Conservation (phyloP, 2,113 vertebrate species). For the Pteruthius melanotis region DNA sequence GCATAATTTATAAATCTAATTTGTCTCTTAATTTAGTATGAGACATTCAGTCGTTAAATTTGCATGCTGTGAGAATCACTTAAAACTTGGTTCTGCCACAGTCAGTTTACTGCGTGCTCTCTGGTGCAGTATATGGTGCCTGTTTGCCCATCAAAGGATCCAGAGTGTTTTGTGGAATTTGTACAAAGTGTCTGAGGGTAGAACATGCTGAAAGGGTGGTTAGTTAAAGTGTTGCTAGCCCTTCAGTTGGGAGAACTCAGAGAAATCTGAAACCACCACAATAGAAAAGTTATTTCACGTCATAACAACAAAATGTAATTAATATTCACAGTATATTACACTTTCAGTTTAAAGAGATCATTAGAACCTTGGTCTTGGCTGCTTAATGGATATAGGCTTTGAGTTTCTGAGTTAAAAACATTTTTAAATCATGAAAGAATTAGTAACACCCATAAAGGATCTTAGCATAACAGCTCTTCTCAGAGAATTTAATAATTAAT, state of each 20-base stretch:
- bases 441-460: background rate
- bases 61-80: background rate
- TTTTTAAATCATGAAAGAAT: background rate
- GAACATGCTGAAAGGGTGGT: background rate
- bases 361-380: background rate
- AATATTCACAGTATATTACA: background rate
- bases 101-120: background rate
- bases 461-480: background rate
- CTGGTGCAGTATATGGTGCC: background rate
- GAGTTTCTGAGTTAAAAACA: background rate
- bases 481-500: background rate
- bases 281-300: background rate
- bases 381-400: background rate
- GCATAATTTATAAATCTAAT: background rate
- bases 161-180: background rate
- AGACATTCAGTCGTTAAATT: background rate
- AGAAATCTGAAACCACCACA: background rate
- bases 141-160: background rate
- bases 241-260: background rate
- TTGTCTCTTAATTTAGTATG: background rate
- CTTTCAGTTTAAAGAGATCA: background rate
- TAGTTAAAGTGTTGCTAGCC: background rate
- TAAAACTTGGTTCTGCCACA: background rate
- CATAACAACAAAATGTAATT: background rate
- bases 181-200: background rate